These are phyloP conservation scores for Brachionus manjavacas DNA, from an alignment of 1,140 invertebrate species.

Conservation along the genomic window DNA sequence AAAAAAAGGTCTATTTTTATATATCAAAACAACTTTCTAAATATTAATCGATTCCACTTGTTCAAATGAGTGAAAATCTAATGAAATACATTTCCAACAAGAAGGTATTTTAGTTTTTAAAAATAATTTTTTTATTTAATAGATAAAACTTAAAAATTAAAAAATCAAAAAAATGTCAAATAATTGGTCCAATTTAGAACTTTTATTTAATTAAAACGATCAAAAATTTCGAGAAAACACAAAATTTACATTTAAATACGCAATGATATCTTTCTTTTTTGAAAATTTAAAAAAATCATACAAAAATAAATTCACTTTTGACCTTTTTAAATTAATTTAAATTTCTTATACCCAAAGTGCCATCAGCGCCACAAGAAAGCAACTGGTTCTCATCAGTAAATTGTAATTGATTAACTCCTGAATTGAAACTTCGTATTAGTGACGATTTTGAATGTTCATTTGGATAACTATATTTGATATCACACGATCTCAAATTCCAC, in stretches of 20 bases:
- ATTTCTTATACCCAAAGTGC: constrained; percentile 86
- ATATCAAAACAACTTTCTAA: too few species aligned
- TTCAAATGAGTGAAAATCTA: too few species aligned
- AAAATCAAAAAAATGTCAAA: neutral
- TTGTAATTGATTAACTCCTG: constrained; percentile 88
- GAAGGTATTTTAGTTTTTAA: too few species aligned
- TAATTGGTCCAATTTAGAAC: neutral
- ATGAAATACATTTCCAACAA: too few species aligned
- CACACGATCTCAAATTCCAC: constrained; percentile 80
- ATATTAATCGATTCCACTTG: too few species aligned
- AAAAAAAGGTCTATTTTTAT: too few species aligned
- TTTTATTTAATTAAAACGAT: neutral
- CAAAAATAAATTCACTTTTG: neutral
- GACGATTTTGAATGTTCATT: constrained; percentile 71
- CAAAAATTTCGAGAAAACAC: neutral
- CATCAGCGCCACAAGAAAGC: constrained; percentile 96
- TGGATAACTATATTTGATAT: constrained; percentile 76
- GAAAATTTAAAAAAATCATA: neutral
- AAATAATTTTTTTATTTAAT: neutral
- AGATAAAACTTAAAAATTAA: neutral
- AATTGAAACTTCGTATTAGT: constrained; percentile 90
- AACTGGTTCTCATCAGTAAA: constrained; percentile 77
- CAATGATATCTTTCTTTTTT: neutral
- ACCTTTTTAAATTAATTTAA: neutral
- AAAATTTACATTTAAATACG: neutral